A percentile compares a stretch with the other conserved stretches of the same genome.
Conservation (phyloP, 2,888 invertebrate genomes). For the Spilosoma lubricipeda region DNA sequence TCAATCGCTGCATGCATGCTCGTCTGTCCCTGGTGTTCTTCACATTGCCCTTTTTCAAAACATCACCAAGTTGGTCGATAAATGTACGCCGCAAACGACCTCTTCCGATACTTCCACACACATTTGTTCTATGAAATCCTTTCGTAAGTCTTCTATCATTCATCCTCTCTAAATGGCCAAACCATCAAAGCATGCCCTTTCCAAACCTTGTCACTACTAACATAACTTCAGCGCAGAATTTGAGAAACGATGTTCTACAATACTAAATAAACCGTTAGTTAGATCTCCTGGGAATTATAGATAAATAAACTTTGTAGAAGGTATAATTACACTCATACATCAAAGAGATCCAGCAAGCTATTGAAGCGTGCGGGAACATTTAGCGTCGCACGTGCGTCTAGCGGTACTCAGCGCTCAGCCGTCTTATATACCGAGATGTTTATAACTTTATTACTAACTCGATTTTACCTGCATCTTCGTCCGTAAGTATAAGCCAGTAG, state of each 20-base stretch:
- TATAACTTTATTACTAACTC: background rate
- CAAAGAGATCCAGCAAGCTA: constrained; percentile 29
- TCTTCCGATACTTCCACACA: no score
- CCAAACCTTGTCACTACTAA: no score
- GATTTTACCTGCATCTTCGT: background rate
- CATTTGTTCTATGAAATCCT: no score
- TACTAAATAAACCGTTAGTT: background rate
- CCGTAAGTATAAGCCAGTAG: no score
- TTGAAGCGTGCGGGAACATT: constrained; percentile 37
- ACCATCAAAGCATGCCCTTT: no score
- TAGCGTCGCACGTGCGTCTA: constrained; percentile 43
- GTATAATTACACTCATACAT: constrained; percentile 25
- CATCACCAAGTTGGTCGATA: no score
- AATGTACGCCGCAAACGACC: no score
- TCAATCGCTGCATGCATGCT: no score
- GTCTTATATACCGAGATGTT: constrained; percentile 28
- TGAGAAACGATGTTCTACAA: background rate
- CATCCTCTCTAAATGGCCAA: no score
- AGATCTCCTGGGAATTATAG: background rate
- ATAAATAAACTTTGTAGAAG: constrained; percentile 4
- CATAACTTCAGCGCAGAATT: background rate
- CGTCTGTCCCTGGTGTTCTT: no score
- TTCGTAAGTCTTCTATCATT: no score
- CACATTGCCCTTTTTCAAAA: no score
- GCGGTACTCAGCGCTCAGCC: constrained; percentile 34